Conservation (phyloP, 2,888 invertebrate genomes). For the Mythimna impura region DNA sequence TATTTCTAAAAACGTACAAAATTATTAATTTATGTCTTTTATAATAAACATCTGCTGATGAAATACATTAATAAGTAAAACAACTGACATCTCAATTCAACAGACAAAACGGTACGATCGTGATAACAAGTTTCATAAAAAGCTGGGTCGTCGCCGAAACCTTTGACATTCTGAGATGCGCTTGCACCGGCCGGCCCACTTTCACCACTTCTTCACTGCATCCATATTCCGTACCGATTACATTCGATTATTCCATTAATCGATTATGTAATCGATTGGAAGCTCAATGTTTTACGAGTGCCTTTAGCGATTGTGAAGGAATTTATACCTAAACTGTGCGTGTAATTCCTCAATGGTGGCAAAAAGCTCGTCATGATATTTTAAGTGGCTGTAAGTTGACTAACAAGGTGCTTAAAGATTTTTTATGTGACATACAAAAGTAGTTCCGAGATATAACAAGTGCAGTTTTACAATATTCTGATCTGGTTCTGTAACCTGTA, state of each 20-base stretch:
- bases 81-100: constrained; percentile 37
- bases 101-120: constrained; percentile 35
- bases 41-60: background rate
- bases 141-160: constrained; percentile 63
- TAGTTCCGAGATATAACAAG: constrained; percentile 1
- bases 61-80: constrained; percentile 13
- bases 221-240: constrained; percentile 65
- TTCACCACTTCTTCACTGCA: constrained; percentile 75
- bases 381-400: constrained; percentile 22
- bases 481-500: constrained; percentile 23
- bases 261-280: constrained; percentile 66
- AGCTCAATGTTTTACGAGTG: constrained; percentile 64
- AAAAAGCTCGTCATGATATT: constrained; percentile 20
- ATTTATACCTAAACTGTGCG: constrained; percentile 11
- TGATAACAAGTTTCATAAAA: constrained; percentile 61
- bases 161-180: constrained; percentile 66
- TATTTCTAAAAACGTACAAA: background rate
- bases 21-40: background rate
- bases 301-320: constrained; percentile 41
- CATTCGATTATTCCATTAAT: constrained; percentile 60
- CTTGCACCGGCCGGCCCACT: constrained; percentile 65
- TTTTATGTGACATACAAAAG: constrained; percentile 21
- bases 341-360: constrained; percentile 18
- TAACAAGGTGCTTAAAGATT: constrained; percentile 24
- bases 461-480: constrained; percentile 21